Conservation (phyloP, 64 coral and sea anemone species). For the Dendronephthya gigantea region DNA sequence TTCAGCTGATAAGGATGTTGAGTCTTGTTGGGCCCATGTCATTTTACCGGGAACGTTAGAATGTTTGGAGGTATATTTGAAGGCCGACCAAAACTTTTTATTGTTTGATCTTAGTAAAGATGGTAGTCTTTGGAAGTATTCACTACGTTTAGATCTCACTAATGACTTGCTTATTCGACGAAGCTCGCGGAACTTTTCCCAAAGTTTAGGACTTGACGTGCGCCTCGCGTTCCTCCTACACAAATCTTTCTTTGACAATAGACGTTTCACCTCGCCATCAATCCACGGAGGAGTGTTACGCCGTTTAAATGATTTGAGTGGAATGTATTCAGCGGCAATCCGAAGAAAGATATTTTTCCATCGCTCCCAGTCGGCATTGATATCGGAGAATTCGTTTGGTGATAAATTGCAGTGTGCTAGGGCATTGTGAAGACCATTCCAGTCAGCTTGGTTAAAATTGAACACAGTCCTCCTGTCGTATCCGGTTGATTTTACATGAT, state of each 20-base stretch:
- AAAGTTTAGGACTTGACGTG: background rate
- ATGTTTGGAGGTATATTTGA: constrained; percentile 21
- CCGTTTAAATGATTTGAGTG: background rate
- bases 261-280: constrained; percentile 25
- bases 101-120: background rate
- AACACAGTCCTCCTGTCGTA: background rate
- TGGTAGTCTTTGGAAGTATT: background rate
- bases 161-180: constrained; percentile 7
- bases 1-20: background rate
- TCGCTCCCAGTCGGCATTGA: background rate
- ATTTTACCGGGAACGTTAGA: constrained; percentile 27
- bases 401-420: background rate
- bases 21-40: constrained; percentile 19
- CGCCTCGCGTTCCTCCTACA: background rate
- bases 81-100: constrained; percentile 34
- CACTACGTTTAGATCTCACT: background rate
- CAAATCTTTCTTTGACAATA: constrained; percentile 15
- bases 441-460: background rate
- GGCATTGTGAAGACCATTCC: background rate
- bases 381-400: background rate
- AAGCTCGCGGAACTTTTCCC: constrained; percentile 1
- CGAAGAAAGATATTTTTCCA: background rate
- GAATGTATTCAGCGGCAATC: background rate
- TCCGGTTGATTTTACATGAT: background rate
- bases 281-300: constrained; percentile 27